These are phyloP conservation scores for Thunnus albacares DNA, from an alignment of 2,797 vertebrate genomes.

Conservation along the genomic window DNA sequence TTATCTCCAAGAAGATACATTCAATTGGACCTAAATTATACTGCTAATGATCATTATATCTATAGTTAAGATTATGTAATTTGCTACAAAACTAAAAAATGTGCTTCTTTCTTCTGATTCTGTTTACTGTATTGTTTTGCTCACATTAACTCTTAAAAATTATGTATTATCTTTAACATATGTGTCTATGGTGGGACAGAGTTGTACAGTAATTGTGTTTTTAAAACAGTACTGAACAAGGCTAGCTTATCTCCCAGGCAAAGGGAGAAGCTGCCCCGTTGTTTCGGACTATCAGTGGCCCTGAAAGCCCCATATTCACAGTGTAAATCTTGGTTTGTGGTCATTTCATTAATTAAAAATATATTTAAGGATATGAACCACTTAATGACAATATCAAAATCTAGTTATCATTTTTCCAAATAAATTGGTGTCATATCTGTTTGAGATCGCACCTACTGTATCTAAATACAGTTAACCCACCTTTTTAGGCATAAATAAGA, in stretches of 20 bases:
- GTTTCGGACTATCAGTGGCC: not conserved
- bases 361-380: not conserved
- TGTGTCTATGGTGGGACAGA: not conserved
- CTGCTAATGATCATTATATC: conserved; percentile 15
- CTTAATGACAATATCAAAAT: not conserved
- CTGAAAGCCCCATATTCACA: not conserved
- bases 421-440: no score
- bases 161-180: conserved; percentile 44
- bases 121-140: conserved; percentile 3
- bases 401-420: no score
- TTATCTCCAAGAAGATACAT: conserved; percentile 53
- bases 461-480: not conserved
- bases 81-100: conserved; percentile 19
- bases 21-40: conserved; percentile 38
- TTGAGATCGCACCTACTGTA: not conserved
- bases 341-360: not conserved
- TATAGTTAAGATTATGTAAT: conserved; percentile 28
- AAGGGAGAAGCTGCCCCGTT: not conserved
- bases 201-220: not conserved
- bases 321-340: not conserved
- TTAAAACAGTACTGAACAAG: not conserved
- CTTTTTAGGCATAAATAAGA: not conserved
- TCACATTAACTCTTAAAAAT: conserved; percentile 29
- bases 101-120: conserved; percentile 20
- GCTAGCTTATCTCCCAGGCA: not conserved